Evolutionary conservation across 2,113 vertebrate species (phyloP), one percentile per base, ranked within the genome.

Genomic region (Gobio gobio): DNA sequence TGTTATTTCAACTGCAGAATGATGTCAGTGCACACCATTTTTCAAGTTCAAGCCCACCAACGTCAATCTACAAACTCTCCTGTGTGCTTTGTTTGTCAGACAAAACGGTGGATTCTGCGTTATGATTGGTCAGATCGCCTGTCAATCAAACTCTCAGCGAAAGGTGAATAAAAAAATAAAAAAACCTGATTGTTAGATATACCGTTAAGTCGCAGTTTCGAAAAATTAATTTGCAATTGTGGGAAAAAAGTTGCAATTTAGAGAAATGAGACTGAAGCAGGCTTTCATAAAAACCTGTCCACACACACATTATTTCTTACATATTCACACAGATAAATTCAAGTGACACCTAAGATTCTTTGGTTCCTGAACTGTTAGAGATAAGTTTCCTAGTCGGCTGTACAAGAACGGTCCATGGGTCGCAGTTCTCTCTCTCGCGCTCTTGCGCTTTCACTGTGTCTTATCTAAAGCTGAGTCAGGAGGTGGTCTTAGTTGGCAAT

Each of bases 381-480:
- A 51, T 66, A 68, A 82, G 40, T 82, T 82, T 80, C 40, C 56
- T n/a, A 74, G 43, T 10, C 13, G 29, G 49, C 56, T 61, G 29
- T 61, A 59, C 56, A 78, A 78, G 33, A 78, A 14, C 0, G 18
- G 29, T 77, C 26, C 10, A 54, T 64, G 24, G 45, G 24, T 22
- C 33, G 14, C 22, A 56, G 20, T 72, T 45, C 33, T 72, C 14
- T 43, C 20, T 10, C 61, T 81, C 56, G 51, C 7, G 6, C 58
- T 66, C 72, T 76, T 49, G 7, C 20, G 22, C 22, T 86, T 40
- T 29, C 72, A 64, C 45, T 40, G 56, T 33, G n/a, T 74, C 66
- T 61, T 58, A 78, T 78, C 66, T 59, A 58, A 72, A 72, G 66
- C 81, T 70, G 64, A 83, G 81, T 83, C 64, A 83, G 81, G 81